Evolutionary conservation across 2,797 vertebrate species (phyloP), one percentile per base, ranked within the genome.

Genomic region (Alectoris magna): DNA sequence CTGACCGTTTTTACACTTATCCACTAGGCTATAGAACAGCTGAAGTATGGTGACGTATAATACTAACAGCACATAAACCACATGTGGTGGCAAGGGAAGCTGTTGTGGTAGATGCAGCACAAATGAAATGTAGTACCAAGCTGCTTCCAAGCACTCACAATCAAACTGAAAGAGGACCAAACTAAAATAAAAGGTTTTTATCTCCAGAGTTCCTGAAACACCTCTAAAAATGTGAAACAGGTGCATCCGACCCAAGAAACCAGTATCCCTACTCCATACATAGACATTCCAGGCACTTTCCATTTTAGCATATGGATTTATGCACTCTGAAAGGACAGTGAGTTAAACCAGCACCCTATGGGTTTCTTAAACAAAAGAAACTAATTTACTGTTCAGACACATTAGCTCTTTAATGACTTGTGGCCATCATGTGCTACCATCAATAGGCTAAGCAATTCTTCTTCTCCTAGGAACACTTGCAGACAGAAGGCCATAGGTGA

Each of bases 121-220:
- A 56, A 74, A 62, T 0, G 1, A 26, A n/a, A 38, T 0, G 6
- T 21, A 24, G 21, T 19, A 22, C 27, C 4, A 5, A 22, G 9
- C 36, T 51, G 59, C 53, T 62, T 27, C 59, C 23, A 29, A 81
- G n/a, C 1, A 11, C 53, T 38, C 78, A 27, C 41, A 38, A 34
- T 46, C 43, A 67, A 48, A 39, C 19, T 16, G 8, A 62, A 17
- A 49, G 3, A 19, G 10, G 31, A 14, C 7, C 34, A n/a, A 46
- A 53, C 31, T 56, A 5, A 56, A 60, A 51, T 16, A 24, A 51
- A 70, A 1, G 9, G 4, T 2, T 18, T 29, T 29, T 19, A 26
- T 24, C 49, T 66, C 69, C 24, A 31, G 46, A 86, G 46, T 36
- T 64, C 56, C 49, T 29, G 48, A 60, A 39, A 41, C 44, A 29